Base-by-base conservation (phyloP, 2,888 invertebrate genomes). In the Lithophane socia region DNA sequence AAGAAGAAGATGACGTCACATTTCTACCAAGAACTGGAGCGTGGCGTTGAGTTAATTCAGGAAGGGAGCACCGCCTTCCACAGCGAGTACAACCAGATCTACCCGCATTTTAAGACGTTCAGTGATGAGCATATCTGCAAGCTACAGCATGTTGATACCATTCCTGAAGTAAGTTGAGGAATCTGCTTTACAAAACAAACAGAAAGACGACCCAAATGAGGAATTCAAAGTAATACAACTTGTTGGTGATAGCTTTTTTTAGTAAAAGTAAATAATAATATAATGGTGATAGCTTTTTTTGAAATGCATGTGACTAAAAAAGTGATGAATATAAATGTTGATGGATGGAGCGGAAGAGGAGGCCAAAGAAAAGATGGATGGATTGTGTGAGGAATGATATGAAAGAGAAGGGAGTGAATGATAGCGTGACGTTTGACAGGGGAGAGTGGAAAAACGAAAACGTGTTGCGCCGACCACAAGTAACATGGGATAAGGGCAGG, bases 101-200 rank as follows among this genome's bases (percentile, higher is more conserved):
- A 93, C 69, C 93, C 94, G 0, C 90, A 93, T 54, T 87, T 95
- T 70, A 94, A 92, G 65, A 88, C 84, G 0, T 93, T 95, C 56
- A 93, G 90, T 37, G 96, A 96, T 58, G 93, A 94, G 2, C 92
- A 95, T 18, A 86, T 95, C 37, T 96, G 96, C 88, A 95, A 94
- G 82, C 75, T 96, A 73, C 93, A 94, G 67, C 91, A 94, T 58
- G 86, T 96, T 16, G 95, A 96, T 81, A 96, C 95, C 9, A 91
- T 96, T 58, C 94, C 95, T 8, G 92, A 94, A 93, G 95, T 95
- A 88, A 82, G 75, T 63, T 16, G 18, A 16, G 13, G 4, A n/a
- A 18, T n/a, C 37, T 37, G 12, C 10, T n/a, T 16, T 16, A 13
- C 13, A 52, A 49, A 52, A 2, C 29, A 60, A 52, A 29, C 21